Conservation (phyloP, 2,113 vertebrate genomes). For the Pelecanus crispus region DNA sequence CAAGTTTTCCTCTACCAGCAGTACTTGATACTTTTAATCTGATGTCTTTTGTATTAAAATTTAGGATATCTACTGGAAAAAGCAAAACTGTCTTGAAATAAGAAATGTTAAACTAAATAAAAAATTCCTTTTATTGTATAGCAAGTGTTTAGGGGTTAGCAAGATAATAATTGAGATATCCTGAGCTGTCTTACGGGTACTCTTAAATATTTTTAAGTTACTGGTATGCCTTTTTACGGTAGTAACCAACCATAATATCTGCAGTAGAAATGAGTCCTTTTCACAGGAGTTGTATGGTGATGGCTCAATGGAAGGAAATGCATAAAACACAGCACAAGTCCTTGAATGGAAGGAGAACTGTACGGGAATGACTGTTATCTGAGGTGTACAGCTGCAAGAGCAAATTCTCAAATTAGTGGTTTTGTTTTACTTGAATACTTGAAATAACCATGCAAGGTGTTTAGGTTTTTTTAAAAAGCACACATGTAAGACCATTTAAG, state of each 20-base stretch:
- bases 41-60: conserved; percentile 1
- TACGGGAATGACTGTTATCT: not conserved
- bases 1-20: not conserved
- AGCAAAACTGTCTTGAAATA: not conserved
- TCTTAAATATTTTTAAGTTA: not conserved
- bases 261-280: not conserved
- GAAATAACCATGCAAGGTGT: not conserved
- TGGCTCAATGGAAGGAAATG: not conserved
- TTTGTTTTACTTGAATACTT: not conserved
- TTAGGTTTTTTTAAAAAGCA: not conserved
- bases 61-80: not conserved
- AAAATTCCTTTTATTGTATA: not conserved
- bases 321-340: not conserved
- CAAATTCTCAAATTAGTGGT: not conserved
- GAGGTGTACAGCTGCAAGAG: not conserved
- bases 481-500: not conserved
- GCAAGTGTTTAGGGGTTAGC: not conserved
- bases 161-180: not conserved
- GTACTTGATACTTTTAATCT: conserved; percentile 21
- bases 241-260: not conserved
- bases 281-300: not conserved
- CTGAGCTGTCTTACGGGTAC: not conserved
- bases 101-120: not conserved
- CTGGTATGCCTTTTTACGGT: not conserved
- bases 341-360: not conserved